phyloP scores from a whole-genome alignment of 1,140 invertebrate genomes.

The Bombus waltoni region DNA sequence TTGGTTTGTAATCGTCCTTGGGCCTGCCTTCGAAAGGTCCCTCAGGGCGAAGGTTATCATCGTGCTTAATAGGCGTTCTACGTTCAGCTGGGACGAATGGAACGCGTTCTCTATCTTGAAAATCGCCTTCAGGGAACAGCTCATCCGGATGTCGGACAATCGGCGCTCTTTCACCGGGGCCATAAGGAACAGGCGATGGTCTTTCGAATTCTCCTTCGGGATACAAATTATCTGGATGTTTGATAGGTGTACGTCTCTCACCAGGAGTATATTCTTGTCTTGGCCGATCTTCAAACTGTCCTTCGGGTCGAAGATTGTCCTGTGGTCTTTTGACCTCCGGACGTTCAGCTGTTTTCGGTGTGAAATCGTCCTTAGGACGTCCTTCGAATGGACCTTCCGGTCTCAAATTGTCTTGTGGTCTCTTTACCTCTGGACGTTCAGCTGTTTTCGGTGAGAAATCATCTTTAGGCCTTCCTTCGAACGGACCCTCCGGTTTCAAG shows the following conservation, averaged over 20 bases:
- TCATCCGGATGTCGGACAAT: slow-evolving; percentile 83
- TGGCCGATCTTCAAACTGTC: slow-evolving; percentile 73
- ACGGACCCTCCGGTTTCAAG: slow-evolving; percentile 84
- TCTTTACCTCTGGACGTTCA: slow-evolving; percentile 76
- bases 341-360: slow-evolving; percentile 52
- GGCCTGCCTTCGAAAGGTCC: slow-evolving; percentile 81
- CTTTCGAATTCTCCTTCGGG: slow-evolving; percentile 84
- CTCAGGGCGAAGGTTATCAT: slow-evolving; percentile 84
- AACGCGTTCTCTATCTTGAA: slow-evolving; percentile 61
- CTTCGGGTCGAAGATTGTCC: slow-evolving; percentile 83
- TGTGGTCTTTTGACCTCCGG: slow-evolving; percentile 78
- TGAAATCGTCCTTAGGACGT: neutral
- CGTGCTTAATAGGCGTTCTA: slow-evolving; percentile 83
- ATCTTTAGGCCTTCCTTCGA: slow-evolving; percentile 78
- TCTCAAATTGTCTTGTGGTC: slow-evolving; percentile 80
- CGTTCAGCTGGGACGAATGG: slow-evolving; percentile 82
- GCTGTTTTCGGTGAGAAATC: slow-evolving; percentile 62
- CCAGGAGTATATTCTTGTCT: slow-evolving; percentile 61
- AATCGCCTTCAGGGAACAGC: slow-evolving; percentile 85
- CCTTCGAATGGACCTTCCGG: slow-evolving; percentile 83
- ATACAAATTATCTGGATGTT: slow-evolving; percentile 81
- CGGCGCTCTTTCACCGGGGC: slow-evolving; percentile 81
- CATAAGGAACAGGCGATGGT: slow-evolving; percentile 79
- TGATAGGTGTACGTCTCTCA: slow-evolving; percentile 46
- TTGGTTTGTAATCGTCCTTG: slow-evolving; percentile 84